Percentiles rank a stretch among this genome's conserved stretches.
These are phyloP conservation scores for Morbakka virulenta DNA, from an alignment of 30 jellyfish, hydroid and myxozoan species.

Conservation along the genomic window DNA sequence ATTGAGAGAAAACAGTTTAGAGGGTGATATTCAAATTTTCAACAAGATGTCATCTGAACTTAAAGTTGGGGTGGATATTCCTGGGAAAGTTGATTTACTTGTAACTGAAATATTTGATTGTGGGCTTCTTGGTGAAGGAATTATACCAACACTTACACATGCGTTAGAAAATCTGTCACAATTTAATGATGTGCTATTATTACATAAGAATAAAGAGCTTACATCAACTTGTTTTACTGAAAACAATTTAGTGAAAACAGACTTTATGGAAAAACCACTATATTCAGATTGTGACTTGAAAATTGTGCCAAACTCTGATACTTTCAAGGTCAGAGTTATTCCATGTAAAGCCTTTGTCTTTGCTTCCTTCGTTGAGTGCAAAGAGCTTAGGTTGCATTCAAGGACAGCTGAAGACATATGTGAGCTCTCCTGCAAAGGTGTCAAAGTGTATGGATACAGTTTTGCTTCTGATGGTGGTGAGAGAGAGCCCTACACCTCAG, in stretches of 20 bases:
- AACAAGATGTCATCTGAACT: constrained; percentile 74
- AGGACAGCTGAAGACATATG: constrained; percentile 15
- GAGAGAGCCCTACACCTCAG: constrained; percentile 75
- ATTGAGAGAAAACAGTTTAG: constrained; percentile 1
- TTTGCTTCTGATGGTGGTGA: constrained; percentile 71
- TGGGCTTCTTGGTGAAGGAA: constrained; percentile 95
- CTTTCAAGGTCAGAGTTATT: constrained; percentile 24
- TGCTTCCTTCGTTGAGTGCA: constrained; percentile 67
- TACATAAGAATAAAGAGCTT: too few species aligned
- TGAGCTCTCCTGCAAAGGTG: constrained; percentile 1
- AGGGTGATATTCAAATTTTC: constrained; percentile 1
- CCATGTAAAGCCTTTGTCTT: constrained; percentile 66
- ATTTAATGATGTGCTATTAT: not conserved
- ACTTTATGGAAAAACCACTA: too few species aligned
- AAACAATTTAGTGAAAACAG: not conserved
- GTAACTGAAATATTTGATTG: constrained; percentile 89
- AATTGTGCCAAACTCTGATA: not conserved
- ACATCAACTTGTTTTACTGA: not conserved
- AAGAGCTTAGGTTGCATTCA: constrained; percentile 66
- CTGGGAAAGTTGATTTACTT: constrained; percentile 38
- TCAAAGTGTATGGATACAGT: constrained; percentile 53
- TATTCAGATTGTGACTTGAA: not conserved
- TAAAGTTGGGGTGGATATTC: constrained; percentile 27
- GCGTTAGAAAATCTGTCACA: constrained; percentile 48
- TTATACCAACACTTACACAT: constrained; percentile 64